Evolutionary conservation across 2,797 vertebrate genomes (phyloP).

Genomic region (Philypnodon macrostomus): DNA sequence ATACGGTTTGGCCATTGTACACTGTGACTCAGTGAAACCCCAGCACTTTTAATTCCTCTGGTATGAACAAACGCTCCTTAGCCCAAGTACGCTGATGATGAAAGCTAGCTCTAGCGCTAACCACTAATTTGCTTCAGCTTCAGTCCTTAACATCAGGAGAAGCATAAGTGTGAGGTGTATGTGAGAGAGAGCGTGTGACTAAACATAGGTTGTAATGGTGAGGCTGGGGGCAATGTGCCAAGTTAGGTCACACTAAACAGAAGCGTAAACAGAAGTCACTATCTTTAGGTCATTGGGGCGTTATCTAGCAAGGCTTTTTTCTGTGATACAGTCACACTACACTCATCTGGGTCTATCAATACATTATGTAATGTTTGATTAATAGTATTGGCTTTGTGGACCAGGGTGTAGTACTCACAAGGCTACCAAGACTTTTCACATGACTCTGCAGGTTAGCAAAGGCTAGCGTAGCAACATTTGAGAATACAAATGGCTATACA

Average conservation of each 20-base stretch:
- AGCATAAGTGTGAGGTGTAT: conserved; percentile 28
- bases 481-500: no score
- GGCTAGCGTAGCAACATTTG: no score
- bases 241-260: conserved; percentile 40
- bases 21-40: conserved; percentile 62
- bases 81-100: conserved; percentile 52
- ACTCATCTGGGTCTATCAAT: conserved; percentile 9
- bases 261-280: conserved; percentile 40
- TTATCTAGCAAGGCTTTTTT: conserved; percentile 27
- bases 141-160: conserved; percentile 33
- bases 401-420: conserved; percentile 7
- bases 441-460: not conserved
- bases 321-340: conserved; percentile 26
- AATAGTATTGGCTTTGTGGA: conserved; percentile 11
- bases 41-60: conserved; percentile 61
- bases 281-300: conserved; percentile 36
- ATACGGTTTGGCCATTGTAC: conserved; percentile 40
- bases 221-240: no score
- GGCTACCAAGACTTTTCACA: not conserved
- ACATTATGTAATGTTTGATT: conserved; percentile 7
- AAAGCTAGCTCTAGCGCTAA: conserved; percentile 53
- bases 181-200: conserved; percentile 33
- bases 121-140: conserved; percentile 60
- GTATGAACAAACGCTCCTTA: conserved; percentile 55
- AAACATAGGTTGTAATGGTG: conserved; percentile 32